A percentile compares a stretch with the other conserved stretches of the same genome.
These are phyloP conservation scores for Argyresthia albistria DNA, from an alignment of 2,888 invertebrate species.

Conservation along the genomic window DNA sequence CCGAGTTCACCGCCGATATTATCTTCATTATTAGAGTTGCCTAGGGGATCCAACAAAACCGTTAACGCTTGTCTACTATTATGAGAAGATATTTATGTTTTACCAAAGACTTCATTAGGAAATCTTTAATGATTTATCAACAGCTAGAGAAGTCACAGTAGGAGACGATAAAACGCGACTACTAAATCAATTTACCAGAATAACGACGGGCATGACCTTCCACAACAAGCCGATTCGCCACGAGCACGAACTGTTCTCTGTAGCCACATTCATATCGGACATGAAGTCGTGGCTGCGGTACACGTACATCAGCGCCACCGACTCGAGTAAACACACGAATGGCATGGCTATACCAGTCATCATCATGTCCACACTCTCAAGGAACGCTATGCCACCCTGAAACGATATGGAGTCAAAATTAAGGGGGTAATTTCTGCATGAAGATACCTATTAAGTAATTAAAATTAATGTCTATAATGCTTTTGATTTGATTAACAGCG, in stretches of 20 bases:
- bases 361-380: conserved; percentile 32
- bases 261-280: conserved; percentile 49
- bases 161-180: neutral
- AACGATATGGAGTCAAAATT: neutral
- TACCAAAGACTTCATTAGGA: too few species aligned
- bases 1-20: conserved; percentile 20
- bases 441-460: too few species aligned
- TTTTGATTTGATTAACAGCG: too few species aligned
- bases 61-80: too few species aligned
- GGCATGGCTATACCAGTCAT: neutral
- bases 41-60: too few species aligned
- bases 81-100: too few species aligned
- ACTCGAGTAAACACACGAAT: conserved; percentile 37
- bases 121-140: too few species aligned
- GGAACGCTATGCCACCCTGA: conserved; percentile 43
- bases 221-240: conserved; percentile 39
- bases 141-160: too few species aligned
- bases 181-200: conserved; percentile 25
- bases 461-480: too few species aligned
- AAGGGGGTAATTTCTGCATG: too few species aligned
- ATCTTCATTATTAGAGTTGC: conserved; percentile 24
- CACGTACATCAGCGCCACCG: conserved; percentile 38
- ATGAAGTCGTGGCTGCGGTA: conserved; percentile 47
- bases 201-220: conserved; percentile 40
- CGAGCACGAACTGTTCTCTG: conserved; percentile 47